These are phyloP conservation scores for Zelleria hepariella DNA, from an alignment of 2,888 invertebrate species.

Conservation along the genomic window DNA sequence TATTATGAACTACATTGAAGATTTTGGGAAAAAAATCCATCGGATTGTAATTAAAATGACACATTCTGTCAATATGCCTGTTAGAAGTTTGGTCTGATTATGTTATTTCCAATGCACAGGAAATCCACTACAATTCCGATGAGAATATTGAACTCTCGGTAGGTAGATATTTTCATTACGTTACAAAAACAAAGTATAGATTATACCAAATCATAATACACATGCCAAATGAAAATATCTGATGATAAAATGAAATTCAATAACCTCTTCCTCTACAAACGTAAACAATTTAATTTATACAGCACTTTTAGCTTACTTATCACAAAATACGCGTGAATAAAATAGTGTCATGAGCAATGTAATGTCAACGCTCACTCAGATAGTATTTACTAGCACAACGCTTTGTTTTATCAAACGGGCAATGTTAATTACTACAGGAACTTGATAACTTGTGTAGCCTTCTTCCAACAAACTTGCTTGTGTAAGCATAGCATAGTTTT, in stretches of 20 bases:
- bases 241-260: background rate
- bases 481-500: background rate
- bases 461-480: background rate
- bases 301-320: background rate
- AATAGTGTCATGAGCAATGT: background rate
- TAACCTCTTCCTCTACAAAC: background rate
- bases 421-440: constrained; percentile 6
- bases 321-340: background rate
- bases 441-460: background rate
- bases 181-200: background rate
- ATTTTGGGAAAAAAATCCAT: no score
- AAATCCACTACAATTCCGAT: no score
- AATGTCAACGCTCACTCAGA: background rate
- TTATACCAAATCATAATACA: background rate
- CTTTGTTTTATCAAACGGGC: constrained; percentile 3
- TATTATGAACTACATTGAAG: no score
- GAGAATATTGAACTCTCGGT: background rate
- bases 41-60: no score
- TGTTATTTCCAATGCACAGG: no score
- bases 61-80: no score
- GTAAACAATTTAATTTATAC: background rate
- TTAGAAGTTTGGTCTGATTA: no score
- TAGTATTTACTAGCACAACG: background rate
- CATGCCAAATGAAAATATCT: background rate
- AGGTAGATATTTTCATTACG: background rate